These are phyloP conservation scores for Lycaena phlaeas DNA, from an alignment of 2,888 invertebrate species.

Conservation along the genomic window DNA sequence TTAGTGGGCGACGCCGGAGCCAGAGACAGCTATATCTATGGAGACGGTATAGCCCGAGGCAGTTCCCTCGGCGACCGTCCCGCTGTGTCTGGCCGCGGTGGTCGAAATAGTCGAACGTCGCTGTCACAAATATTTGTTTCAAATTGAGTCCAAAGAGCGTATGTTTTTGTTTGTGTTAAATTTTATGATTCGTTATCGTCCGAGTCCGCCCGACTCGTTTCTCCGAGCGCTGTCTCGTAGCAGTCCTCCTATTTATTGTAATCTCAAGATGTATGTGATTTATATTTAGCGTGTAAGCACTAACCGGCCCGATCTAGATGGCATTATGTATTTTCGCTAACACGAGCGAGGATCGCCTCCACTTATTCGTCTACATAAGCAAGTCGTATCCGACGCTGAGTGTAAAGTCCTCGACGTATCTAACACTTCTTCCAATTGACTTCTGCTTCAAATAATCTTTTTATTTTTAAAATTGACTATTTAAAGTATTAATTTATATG, in stretches of 20 bases:
- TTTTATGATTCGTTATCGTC: conserved; percentile 33
- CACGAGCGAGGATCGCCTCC: conserved; percentile 48
- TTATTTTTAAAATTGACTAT: conserved; percentile 42
- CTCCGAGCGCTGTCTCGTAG: conserved; percentile 62
- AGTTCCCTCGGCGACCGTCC: background rate
- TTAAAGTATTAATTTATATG: conserved; percentile 47
- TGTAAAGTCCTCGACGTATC: conserved; percentile 24
- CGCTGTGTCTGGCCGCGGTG: background rate
- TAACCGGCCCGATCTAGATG: conserved; percentile 41
- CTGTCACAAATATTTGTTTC: conserved; percentile 52
- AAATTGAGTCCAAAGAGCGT: conserved; percentile 56
- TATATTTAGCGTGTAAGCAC: conserved; percentile 56
- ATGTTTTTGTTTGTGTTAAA: conserved; percentile 35
- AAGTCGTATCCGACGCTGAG: conserved; percentile 45
- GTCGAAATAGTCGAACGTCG: conserved; percentile 43
- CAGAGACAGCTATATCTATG: no score
- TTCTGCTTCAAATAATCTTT: conserved; percentile 51
- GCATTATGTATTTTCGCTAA: conserved; percentile 23
- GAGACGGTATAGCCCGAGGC: no score
- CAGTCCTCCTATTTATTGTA: conserved; percentile 61
- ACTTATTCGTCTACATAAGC: conserved; percentile 59
- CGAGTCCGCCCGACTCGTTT: conserved; percentile 50
- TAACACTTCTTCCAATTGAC: conserved; percentile 36
- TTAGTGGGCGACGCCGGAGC: no score
- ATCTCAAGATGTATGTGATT: conserved; percentile 69